Conservation (phyloP, 2,113 vertebrate genomes). For the Vulpes ferrilata region DNA sequence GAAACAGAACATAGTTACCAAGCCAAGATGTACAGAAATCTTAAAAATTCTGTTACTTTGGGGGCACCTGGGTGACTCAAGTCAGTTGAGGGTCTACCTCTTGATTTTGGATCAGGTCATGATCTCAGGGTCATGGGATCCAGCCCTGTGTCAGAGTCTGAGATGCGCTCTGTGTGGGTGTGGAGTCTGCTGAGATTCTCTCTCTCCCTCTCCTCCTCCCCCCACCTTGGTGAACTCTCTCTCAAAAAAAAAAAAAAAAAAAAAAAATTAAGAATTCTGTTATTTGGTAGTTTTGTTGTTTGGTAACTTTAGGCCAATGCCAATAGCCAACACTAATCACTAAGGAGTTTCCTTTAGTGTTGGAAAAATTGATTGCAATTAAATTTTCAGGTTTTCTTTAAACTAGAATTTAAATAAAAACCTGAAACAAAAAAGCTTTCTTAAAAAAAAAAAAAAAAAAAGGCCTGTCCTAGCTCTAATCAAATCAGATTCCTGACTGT, state of each 20-base stretch:
- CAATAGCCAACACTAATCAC: background rate
- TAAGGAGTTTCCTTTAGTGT: background rate
- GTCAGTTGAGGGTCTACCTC: background rate
- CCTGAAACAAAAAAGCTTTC: background rate
- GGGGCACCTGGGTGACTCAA: background rate
- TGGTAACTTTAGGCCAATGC: background rate
- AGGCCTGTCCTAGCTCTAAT: background rate
- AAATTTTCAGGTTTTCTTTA: background rate
- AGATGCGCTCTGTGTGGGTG: background rate
- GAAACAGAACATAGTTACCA: conserved; percentile 2
- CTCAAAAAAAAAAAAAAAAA: background rate
- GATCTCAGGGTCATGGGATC: background rate
- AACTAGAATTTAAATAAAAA: background rate
- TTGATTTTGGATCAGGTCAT: background rate
- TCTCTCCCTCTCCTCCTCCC: background rate
- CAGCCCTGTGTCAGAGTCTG: background rate
- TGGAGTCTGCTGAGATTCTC: background rate
- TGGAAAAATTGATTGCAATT: background rate
- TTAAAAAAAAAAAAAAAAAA: background rate
- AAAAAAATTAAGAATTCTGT: background rate
- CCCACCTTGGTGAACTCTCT: background rate
- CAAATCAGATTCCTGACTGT: background rate
- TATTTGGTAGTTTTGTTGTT: background rate
- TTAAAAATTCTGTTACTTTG: background rate
- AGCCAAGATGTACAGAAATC: background rate